Conservation (phyloP, 2,888 invertebrate genomes). For the Epiblema foenella region DNA sequence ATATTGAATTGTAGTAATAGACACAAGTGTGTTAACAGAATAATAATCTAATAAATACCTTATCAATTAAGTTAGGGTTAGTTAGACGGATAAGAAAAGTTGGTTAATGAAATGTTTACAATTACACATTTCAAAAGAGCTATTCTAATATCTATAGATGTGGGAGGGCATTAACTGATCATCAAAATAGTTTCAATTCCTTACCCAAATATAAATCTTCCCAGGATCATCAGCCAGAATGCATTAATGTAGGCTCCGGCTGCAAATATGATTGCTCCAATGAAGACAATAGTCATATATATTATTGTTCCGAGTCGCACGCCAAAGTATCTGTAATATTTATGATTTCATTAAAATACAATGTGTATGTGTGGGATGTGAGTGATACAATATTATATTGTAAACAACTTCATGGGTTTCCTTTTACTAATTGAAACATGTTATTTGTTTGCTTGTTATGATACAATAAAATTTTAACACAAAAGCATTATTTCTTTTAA, state of each 20-base stretch:
- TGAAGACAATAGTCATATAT: slow-evolving; percentile 93
- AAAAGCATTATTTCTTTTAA: no score
- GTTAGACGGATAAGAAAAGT: slow-evolving; percentile 13
- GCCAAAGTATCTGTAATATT: slow-evolving; percentile 92
- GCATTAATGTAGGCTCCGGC: slow-evolving; percentile 90
- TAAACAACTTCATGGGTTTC: no score
- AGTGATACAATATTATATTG: no score
- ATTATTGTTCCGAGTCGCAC: slow-evolving; percentile 96
- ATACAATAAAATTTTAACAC: no score
- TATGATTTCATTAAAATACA: not conserved
- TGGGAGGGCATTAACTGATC: not conserved
- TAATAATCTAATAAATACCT: not conserved
- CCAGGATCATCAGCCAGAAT: slow-evolving; percentile 96
- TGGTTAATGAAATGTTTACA: slow-evolving; percentile 2
- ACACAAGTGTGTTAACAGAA: slow-evolving; percentile 1
- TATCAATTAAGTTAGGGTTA: slow-evolving; percentile 2
- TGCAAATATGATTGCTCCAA: slow-evolving; percentile 96
- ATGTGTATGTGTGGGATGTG: not conserved
- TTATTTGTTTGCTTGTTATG: no score
- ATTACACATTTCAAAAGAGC: not conserved
- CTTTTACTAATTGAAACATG: no score
- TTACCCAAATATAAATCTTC: slow-evolving; percentile 97
- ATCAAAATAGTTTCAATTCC: slow-evolving; percentile 45
- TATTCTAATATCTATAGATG: not conserved
- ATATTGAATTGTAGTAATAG: not conserved